These are phyloP conservation scores for Heliconius cydno DNA, from an alignment of 2,888 invertebrate species.

Conservation along the genomic window DNA sequence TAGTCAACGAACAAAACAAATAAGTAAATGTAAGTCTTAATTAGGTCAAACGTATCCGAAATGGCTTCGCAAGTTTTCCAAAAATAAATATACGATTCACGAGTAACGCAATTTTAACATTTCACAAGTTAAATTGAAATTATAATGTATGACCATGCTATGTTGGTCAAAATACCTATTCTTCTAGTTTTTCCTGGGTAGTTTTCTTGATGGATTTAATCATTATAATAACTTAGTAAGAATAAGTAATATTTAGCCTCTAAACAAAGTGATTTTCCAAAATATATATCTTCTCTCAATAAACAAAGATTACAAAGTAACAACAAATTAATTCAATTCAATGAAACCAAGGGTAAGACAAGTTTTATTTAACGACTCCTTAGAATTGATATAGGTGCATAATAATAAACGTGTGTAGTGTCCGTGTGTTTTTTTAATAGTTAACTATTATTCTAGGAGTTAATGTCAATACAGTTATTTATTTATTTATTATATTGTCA, in stretches of 20 bases:
- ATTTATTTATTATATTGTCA: too few species aligned
- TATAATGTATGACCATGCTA: not conserved
- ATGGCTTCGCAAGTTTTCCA: conserved; percentile 25
- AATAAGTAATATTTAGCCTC: too few species aligned
- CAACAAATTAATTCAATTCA: conserved; percentile 14
- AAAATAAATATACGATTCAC: conserved; percentile 24
- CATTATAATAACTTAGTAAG: too few species aligned
- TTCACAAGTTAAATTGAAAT: not conserved
- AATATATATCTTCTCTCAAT: conserved; percentile 2
- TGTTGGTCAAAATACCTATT: too few species aligned
- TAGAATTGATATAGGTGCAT: conserved; percentile 12
- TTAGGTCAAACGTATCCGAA: conserved; percentile 31
- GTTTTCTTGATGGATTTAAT: too few species aligned
- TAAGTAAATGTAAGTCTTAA: conserved; percentile 27
- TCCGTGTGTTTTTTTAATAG: not conserved
- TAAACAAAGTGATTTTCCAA: too few species aligned
- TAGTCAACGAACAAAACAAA: conserved; percentile 9
- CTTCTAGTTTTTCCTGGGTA: too few species aligned
- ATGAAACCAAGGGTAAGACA: conserved; percentile 16
- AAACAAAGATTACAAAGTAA: conserved; percentile 14
- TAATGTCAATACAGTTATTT: too few species aligned
- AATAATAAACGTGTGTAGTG: conserved; percentile 10
- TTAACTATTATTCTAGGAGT: not conserved
- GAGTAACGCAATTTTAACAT: conserved; percentile 12
- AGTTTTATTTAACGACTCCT: conserved; percentile 12